Evolutionary conservation across 2,797 vertebrate genomes (phyloP), one percentile per base, ranked within the genome.

Genomic region (Gallirallus australis): DNA sequence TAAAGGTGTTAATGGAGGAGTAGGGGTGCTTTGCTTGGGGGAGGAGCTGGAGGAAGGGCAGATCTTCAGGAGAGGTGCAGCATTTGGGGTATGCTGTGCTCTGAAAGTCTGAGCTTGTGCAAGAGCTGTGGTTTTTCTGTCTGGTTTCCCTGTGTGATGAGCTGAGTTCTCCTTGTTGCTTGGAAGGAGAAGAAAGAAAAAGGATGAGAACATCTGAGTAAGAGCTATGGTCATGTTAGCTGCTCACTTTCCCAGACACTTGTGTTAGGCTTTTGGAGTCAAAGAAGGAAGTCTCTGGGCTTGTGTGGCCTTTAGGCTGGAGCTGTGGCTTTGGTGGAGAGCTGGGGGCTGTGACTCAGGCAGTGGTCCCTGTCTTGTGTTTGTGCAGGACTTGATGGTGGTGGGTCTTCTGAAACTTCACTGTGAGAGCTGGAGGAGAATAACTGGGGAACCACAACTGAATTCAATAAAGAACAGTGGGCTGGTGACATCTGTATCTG

Each of bases 211-310:
- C 0, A 3, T 20, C 9, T 35, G 35, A 40, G 63, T 27, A 40
- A 57, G 24, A 24, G 5, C 14, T 21, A 0, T 16, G 12, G 9
- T 48, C 0, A 0, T 12, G 6, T 40, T 21, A 24, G 40, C 21
- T 90, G 30, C 7, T 31, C 37, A 56, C 13, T 65, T 27, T 70
- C 53, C 30, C 3, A 17, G 61, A n/a, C 5, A 1, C 2, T 17
- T n/a, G 8, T 56, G 30, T 11, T 66, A 17, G 77, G 27, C 7
- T 80, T 73, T 39, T 19, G 24, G 17, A 4, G 15, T 4, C 6
- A 25, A 71, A 76, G 33, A 23, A 54, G n/a, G 16, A 65, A 27
- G 30, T 6, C 9, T 66, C 20, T 1, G 35, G 11, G 24, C 12
- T 23, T 17, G 10, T 6, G 37, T 27, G 16, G 5, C 4, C 15